A percentile compares a stretch with the other conserved stretches of the same genome.
Evolutionary conservation across 2,797 vertebrate genomes (phyloP).

Genomic region (Cynodonichthys magdalenae): DNA sequence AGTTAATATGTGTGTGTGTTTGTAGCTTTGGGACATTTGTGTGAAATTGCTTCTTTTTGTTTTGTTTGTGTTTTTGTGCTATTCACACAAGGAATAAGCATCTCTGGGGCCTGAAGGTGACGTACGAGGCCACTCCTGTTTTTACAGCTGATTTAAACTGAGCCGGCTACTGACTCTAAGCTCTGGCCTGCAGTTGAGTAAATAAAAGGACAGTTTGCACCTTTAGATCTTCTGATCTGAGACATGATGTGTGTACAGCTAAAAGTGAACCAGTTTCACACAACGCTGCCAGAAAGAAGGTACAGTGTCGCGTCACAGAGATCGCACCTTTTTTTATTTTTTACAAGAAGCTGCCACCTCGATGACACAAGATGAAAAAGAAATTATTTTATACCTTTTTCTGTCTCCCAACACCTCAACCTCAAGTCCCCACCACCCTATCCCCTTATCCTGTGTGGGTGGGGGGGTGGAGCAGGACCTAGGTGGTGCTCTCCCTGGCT

Average conservation of each 20-base stretch:
- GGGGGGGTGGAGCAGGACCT: slow-evolving; percentile 42
- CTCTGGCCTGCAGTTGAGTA: slow-evolving; percentile 56
- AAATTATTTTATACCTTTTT: slow-evolving; percentile 52
- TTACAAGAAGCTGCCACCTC: slow-evolving; percentile 44
- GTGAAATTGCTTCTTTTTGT: slow-evolving; percentile 63
- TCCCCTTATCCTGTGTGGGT: slow-evolving; percentile 22
- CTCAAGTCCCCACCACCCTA: slow-evolving; percentile 34
- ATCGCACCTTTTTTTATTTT: slow-evolving; percentile 19
- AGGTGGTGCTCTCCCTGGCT: slow-evolving; percentile 69
- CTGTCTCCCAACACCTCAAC: slow-evolving; percentile 55
- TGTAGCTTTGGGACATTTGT: slow-evolving; percentile 57
- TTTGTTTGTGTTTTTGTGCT: slow-evolving; percentile 57
- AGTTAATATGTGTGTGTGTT: slow-evolving; percentile 36
- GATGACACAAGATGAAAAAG: slow-evolving; percentile 53
- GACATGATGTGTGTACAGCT: slow-evolving; percentile 59
- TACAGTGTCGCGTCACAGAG: slow-evolving; percentile 54
- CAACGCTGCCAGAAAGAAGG: slow-evolving; percentile 53
- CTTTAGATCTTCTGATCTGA: slow-evolving; percentile 55
- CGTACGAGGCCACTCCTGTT: slow-evolving; percentile 46
- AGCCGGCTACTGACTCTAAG: slow-evolving; percentile 41
- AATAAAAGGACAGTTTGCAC: slow-evolving; percentile 46
- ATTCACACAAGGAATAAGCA: slow-evolving; percentile 56
- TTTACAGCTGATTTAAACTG: slow-evolving; percentile 42
- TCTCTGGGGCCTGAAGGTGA: slow-evolving; percentile 47
- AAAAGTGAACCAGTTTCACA: slow-evolving; percentile 74